Percentiles rank a stretch among this genome's conserved stretches.
phyloP scores from a whole-genome alignment of 2,888 invertebrate species.

The Mythimna vitellina region DNA sequence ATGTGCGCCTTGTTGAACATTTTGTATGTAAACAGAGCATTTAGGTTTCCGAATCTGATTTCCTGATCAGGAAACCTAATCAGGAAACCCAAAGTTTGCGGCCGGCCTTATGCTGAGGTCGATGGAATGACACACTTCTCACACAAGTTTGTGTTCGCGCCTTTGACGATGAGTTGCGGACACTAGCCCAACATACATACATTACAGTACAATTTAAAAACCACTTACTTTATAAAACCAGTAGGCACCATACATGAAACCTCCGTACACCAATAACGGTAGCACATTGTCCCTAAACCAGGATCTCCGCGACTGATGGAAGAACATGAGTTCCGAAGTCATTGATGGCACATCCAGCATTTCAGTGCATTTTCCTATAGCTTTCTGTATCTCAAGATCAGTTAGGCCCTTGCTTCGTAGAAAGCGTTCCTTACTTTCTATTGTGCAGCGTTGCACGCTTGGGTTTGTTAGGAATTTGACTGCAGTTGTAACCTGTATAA shows the following conservation, averaged over 20 bases:
- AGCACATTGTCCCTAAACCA: constrained; percentile 93
- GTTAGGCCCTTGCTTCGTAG: constrained; percentile 94
- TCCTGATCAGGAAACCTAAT: too few relatives aligned
- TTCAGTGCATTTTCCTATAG: constrained; percentile 92
- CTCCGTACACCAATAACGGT: constrained; percentile 94
- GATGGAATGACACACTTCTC: too few relatives aligned
- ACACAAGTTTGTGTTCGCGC: neutral
- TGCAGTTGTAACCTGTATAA: constrained; percentile 94
- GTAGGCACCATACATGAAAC: constrained; percentile 94
- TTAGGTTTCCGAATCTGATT: too few relatives aligned
- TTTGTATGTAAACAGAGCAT: too few relatives aligned
- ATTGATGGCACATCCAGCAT: constrained; percentile 81
- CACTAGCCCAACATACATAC: too few relatives aligned
- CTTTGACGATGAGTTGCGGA: neutral
- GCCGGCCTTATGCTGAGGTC: too few relatives aligned
- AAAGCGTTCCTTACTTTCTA: constrained; percentile 95
- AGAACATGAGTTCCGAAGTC: constrained; percentile 84
- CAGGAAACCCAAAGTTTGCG: too few relatives aligned
- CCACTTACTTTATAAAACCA: constrained; percentile 94
- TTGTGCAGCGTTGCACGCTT: constrained; percentile 94
- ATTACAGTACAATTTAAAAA: neutral
- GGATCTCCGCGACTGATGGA: constrained; percentile 79
- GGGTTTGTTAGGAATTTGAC: constrained; percentile 96
- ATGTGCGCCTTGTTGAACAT: too few relatives aligned
- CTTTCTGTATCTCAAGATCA: constrained; percentile 93